Evolutionary conservation across 2,888 invertebrate genomes (phyloP).

Genomic region (Drosophila paracracens): DNA sequence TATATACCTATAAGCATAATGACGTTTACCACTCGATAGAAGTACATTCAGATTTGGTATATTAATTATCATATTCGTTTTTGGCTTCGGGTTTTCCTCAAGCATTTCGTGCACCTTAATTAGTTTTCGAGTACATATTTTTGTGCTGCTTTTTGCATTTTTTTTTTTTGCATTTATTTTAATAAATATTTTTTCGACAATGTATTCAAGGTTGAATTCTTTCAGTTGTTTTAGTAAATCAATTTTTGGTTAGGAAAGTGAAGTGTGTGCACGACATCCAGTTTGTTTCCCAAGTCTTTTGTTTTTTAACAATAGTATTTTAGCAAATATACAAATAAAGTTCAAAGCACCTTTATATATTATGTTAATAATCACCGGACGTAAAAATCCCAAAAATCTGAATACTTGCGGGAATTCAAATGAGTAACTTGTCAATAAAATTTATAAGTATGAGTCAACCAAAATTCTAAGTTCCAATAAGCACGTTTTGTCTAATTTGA

Average conservation of each 20-base stretch:
- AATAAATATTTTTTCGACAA: constrained; percentile 11
- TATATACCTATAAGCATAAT: constrained; percentile 20
- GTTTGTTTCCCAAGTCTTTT: constrained; percentile 57
- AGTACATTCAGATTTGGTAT: constrained; percentile 28
- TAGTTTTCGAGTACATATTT: constrained; percentile 35
- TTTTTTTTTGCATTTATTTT: constrained; percentile 6
- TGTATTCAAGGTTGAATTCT: constrained; percentile 64
- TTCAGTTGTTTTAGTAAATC: constrained; percentile 20
- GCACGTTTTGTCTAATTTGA: constrained; percentile 1
- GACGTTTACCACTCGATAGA: constrained; percentile 21
- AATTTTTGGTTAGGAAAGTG: constrained; percentile 4
- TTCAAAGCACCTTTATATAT: not conserved
- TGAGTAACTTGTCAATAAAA: constrained; percentile 18
- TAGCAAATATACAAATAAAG: not conserved
- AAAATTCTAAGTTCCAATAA: constrained; percentile 7
- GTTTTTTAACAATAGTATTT: constrained; percentile 16
- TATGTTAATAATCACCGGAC: constrained; percentile 9
- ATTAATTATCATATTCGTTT: constrained; percentile 35
- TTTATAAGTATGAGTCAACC: constrained; percentile 16
- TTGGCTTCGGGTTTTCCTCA: constrained; percentile 47
- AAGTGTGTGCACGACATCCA: constrained; percentile 14
- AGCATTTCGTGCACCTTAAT: constrained; percentile 58
- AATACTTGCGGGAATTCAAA: constrained; percentile 17
- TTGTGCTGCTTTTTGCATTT: constrained; percentile 9
- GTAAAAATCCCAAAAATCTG: not conserved